A percentile compares a stretch with the other conserved stretches of the same genome.
These are phyloP conservation scores for Amblyopsis hoosieri DNA, from an alignment of 2,797 vertebrate genomes.

Conservation along the genomic window DNA sequence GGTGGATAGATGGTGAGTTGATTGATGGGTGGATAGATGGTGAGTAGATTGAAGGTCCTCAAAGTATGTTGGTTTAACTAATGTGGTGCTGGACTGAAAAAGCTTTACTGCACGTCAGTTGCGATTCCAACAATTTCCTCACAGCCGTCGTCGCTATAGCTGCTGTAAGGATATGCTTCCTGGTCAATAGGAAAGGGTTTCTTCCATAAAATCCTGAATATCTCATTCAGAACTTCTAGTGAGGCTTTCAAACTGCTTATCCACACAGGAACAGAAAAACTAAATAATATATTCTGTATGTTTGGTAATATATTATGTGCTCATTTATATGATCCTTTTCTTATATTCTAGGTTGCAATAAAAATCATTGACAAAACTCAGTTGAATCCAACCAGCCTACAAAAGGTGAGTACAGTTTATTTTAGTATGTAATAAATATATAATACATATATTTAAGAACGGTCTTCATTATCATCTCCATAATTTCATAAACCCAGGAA, in stretches of 20 bases:
- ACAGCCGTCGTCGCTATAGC: constrained; percentile 2
- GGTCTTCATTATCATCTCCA: background rate
- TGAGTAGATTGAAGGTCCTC: background rate
- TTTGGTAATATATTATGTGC: background rate
- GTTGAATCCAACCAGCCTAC: constrained; percentile 93
- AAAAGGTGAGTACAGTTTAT: constrained; percentile 81
- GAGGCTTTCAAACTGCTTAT: background rate
- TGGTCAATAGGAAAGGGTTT: background rate
- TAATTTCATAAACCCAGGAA: background rate
- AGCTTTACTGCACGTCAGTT: constrained; percentile 3
- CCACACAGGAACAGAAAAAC: background rate
- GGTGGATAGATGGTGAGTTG: background rate
- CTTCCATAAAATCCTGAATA: background rate
- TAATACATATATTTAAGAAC: no score
- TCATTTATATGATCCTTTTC: constrained; percentile 10
- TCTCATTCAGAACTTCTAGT: background rate
- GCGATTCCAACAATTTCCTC: constrained; percentile 21
- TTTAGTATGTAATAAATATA: no score
- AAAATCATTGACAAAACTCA: constrained; percentile 97
- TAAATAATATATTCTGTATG: background rate
- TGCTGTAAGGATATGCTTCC: no score
- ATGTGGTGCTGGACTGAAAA: background rate
- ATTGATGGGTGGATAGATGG: background rate
- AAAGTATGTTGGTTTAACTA: background rate
- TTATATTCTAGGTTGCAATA: constrained; percentile 86